Base-by-base conservation (phyloP, 2,797 vertebrate species). In the Manis pentadactyla region DNA sequence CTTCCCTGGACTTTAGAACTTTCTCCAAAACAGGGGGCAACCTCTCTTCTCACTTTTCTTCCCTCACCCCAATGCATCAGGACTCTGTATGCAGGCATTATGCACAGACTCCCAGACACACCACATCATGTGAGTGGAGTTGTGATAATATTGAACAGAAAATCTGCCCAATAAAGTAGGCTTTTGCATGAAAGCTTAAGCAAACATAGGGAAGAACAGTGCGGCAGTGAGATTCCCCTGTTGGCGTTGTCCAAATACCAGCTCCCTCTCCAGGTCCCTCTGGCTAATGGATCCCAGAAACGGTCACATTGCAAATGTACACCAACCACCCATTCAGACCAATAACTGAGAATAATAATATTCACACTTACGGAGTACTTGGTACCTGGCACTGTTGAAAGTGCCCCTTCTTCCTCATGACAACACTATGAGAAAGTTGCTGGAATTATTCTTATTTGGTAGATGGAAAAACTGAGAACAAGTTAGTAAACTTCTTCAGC, bases 301-400 rank as follows among this genome's bases (percentile, higher is more conserved):
- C 57, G 42, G 23, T 25, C 29, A 64, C 25, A 61, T 14, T n/a
- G 13, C 10, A 90, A 91, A 79, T 53, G 0, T 75, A 19, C 29
- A n/a, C 64, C 46, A 93, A 93, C 8, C 13, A 25, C 25, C 13
- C 13, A 61, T 69, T 81, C 13, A 34, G 27, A 57, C 53, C 71
- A 89, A 81, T 87, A 75, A 75, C 66, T 64, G 73, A 87, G 39
- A 64, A 53, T 5, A 81, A 7, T 53, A 39, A 61, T n/a, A 78
- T 69, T 85, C 37, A 57, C 29, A 57, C 37, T 53, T 84, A 49
- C 71, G 46, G 29, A 77, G n/a, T 83, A 59, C 37, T 82, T 49
- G 87, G 53, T 37, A 13, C 13, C 31, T n/a, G 59, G 2, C 21
- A 74, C 2, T 25, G 5, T 57, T 55, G 63, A 13, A 57, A 69